phyloP scores from a whole-genome alignment of 1,140 invertebrate genomes.

The Cyclargus thomasi region DNA sequence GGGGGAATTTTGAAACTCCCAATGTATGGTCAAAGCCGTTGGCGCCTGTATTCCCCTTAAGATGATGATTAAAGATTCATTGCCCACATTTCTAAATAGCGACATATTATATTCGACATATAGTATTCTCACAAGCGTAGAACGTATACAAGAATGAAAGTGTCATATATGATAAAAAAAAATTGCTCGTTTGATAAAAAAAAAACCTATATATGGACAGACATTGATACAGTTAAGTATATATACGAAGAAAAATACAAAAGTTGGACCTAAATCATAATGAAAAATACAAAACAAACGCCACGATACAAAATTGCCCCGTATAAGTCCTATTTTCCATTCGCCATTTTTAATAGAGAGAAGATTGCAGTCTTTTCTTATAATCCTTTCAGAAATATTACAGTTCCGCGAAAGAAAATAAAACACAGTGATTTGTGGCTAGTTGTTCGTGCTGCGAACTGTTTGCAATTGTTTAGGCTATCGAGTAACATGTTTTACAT shows the following conservation, averaged over 20 bases:
- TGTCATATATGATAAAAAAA: too few relatives aligned
- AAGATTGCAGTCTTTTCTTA: slow-evolving; percentile 3
- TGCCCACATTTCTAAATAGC: too few relatives aligned
- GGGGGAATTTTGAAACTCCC: too few relatives aligned
- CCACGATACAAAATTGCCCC: neutral
- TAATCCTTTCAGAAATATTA: slow-evolving; percentile 3
- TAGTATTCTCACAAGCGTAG: too few relatives aligned
- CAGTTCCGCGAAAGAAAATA: neutral
- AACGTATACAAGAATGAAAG: too few relatives aligned
- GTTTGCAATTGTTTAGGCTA: neutral
- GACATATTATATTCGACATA: too few relatives aligned
- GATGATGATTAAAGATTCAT: too few relatives aligned
- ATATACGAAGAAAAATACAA: neutral
- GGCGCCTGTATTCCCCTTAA: too few relatives aligned
- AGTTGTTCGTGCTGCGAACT: neutral
- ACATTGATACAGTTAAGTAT: too few relatives aligned
- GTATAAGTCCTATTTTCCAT: slow-evolving; percentile 3
- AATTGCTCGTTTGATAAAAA: too few relatives aligned
- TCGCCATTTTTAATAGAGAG: slow-evolving; percentile 1
- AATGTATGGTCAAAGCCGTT: too few relatives aligned
- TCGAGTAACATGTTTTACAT: neutral
- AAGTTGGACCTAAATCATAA: neutral
- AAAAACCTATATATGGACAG: too few relatives aligned
- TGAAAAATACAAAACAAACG: neutral
- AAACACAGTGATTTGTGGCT: neutral